These are phyloP conservation scores for Pristis pectinata DNA, from an alignment of 2,797 vertebrate genomes.

Conservation along the genomic window DNA sequence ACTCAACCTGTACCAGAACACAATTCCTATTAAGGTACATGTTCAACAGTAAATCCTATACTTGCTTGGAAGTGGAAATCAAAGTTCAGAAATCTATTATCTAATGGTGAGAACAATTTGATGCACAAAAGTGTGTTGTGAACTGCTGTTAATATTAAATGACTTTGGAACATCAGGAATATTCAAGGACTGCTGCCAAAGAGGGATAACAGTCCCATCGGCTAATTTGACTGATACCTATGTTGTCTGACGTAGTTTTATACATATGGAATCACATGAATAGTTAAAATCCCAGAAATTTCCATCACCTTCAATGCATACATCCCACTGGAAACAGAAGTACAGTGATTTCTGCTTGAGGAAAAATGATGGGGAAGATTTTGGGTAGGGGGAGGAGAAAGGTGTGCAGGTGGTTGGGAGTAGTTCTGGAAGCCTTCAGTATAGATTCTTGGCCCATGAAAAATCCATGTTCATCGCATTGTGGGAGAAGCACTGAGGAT, in stretches of 20 bases:
- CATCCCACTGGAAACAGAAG: background rate
- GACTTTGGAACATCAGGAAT: background rate
- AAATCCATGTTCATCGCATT: background rate
- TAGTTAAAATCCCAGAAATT: background rate
- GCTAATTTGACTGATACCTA: too few species aligned
- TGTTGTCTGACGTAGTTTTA: background rate
- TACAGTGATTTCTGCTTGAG: too few species aligned
- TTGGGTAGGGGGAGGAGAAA: background rate
- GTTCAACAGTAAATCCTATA: background rate
- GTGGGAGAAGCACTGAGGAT: background rate
- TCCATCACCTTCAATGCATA: too few species aligned
- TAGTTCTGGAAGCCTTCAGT: background rate
- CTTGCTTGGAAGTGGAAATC: background rate
- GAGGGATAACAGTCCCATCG: background rate
- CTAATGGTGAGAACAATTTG: background rate
- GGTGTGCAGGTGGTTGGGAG: background rate
- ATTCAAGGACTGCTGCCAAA: too few species aligned
- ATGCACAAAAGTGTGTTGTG: background rate
- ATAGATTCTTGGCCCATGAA: background rate
- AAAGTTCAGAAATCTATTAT: background rate
- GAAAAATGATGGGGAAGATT: too few species aligned
- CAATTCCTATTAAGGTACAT: background rate
- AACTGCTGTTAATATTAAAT: background rate
- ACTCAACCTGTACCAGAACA: too few species aligned
- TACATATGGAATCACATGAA: background rate